Conservation (phyloP, 2,888 invertebrate genomes). For the Leuctra nigra region DNA sequence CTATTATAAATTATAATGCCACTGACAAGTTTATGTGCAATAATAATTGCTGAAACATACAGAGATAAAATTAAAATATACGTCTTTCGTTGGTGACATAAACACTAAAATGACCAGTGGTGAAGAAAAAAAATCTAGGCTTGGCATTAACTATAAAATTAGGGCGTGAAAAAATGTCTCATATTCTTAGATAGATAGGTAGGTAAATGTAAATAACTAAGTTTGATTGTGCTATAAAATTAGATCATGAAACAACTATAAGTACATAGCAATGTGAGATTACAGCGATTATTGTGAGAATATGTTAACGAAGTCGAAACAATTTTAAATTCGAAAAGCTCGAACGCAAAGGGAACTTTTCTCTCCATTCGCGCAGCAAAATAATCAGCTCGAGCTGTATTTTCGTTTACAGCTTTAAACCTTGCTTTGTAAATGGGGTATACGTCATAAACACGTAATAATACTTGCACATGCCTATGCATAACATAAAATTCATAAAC, state of each 20-base stretch:
- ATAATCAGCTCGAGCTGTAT: too few species aligned
- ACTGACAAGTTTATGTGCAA: constrained; percentile 14
- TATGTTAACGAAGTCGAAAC: too few species aligned
- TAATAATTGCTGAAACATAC: constrained; percentile 11
- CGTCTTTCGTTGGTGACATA: constrained; percentile 8
- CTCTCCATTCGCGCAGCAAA: too few species aligned
- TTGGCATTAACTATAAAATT: constrained; percentile 13
- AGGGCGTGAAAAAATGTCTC: constrained; percentile 8
- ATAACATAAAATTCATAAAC: neutral
- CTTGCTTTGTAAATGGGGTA: too few species aligned
- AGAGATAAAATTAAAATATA: constrained; percentile 16
- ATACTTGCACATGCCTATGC: neutral
- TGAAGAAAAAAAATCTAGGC: neutral
- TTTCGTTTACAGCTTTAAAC: too few species aligned
- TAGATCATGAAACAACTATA: constrained; percentile 4
- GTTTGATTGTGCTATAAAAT: constrained; percentile 13
- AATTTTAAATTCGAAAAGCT: too few species aligned
- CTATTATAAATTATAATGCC: constrained; percentile 8
- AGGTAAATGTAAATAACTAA: constrained; percentile 4
- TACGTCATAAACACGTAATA: constrained; percentile 5
- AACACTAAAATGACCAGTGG: constrained; percentile 8
- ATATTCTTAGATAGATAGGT: constrained; percentile 2
- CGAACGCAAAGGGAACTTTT: too few species aligned
- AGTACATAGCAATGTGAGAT: neutral
- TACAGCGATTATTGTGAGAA: neutral